Percentiles rank a stretch among this genome's conserved stretches.
Evolutionary conservation across 2,113 vertebrate genomes (phyloP).

Genomic region (Gymnobelideus leadbeateri): DNA sequence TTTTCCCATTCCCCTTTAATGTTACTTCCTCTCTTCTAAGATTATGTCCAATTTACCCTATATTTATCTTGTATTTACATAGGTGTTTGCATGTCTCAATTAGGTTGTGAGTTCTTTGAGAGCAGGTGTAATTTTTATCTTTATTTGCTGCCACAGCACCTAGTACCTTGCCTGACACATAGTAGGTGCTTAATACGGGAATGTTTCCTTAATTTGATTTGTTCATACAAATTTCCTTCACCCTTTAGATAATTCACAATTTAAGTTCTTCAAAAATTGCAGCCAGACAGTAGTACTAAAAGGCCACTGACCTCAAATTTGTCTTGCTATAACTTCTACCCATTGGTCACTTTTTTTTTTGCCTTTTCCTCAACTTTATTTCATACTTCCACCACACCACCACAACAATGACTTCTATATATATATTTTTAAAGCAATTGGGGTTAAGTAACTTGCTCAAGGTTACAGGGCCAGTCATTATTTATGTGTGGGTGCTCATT

Average conservation of each 20-base stretch:
- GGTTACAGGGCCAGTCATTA: too few relatives aligned
- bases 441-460: too few relatives aligned
- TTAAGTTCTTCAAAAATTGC: not conserved
- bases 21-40: not conserved
- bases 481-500: too few relatives aligned
- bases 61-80: not conserved
- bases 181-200: not conserved
- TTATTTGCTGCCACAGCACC: not conserved
- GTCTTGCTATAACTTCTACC: not conserved
- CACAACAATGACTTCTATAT: too few relatives aligned
- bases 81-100: not conserved
- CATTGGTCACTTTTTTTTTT: not conserved
- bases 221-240: too few relatives aligned
- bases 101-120: not conserved
- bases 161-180: not conserved
- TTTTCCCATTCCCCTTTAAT: not conserved
- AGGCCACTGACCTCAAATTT: not conserved
- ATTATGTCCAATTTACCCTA: not conserved
- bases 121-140: not conserved
- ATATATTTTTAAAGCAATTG: too few relatives aligned
- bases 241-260: not conserved
- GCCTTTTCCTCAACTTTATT: too few relatives aligned
- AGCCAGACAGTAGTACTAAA: not conserved
- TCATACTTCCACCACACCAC: too few relatives aligned
- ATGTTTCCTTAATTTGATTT: not conserved